Evolutionary conservation across 2,797 vertebrate genomes (phyloP).

Genomic region (Dermochelys coriacea): DNA sequence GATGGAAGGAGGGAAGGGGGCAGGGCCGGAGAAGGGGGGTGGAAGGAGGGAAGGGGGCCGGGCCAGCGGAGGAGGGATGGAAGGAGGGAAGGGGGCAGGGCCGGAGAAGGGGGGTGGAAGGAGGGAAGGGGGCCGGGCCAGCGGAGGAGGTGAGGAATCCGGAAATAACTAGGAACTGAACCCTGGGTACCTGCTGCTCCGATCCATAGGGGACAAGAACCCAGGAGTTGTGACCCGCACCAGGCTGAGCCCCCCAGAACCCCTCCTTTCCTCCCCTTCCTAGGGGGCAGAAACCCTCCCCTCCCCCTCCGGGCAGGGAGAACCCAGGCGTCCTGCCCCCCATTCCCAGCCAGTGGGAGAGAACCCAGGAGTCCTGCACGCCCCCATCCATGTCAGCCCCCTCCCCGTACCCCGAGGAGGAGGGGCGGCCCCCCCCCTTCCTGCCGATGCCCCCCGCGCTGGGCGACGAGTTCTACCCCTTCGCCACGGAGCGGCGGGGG

Average conservation of each 20-base stretch:
- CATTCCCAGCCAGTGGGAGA: neutral
- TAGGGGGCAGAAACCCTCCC: neutral
- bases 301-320: constrained; percentile 53
- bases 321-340: constrained; percentile 41
- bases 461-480: constrained; percentile 76
- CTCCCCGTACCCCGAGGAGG: constrained; percentile 1
- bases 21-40: too few species aligned
- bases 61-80: neutral
- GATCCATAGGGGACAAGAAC: neutral
- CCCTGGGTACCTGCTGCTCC: neutral
- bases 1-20: neutral
- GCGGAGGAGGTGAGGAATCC: neutral
- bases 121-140: too few species aligned
- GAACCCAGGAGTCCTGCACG: neutral
- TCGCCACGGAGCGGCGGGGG: constrained; percentile 65
- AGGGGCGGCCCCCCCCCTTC: neutral
- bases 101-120: neutral
- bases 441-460: constrained; percentile 61
- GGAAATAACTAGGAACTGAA: constrained; percentile 21
- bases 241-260: neutral
- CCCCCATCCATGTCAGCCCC: constrained; percentile 39
- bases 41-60: neutral
- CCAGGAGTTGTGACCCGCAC: neutral
- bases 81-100: too few species aligned
- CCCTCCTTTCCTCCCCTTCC: neutral